These are phyloP conservation scores for Cygnus buccinator DNA, from an alignment of 2,113 vertebrate genomes.

Conservation along the genomic window DNA sequence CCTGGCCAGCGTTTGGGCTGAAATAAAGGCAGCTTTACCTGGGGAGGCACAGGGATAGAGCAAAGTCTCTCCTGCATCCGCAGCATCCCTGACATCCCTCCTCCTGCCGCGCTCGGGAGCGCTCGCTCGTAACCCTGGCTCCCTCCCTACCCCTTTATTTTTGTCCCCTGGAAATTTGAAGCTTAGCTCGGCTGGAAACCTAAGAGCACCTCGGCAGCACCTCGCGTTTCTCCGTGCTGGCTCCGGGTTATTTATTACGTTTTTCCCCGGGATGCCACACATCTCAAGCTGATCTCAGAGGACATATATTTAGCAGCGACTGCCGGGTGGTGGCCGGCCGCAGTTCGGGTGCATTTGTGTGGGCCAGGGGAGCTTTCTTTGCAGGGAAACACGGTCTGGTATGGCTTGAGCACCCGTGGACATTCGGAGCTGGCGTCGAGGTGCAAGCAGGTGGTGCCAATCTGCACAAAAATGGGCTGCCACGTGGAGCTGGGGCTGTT, in stretches of 20 bases:
- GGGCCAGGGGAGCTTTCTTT: neutral
- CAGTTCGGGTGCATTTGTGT: neutral
- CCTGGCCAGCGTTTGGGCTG: neutral
- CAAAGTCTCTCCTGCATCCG: neutral
- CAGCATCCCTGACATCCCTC: accelerated
- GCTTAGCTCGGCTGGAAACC: neutral
- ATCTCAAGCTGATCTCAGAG: neutral
- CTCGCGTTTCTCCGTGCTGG: neutral
- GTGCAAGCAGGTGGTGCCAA: neutral
- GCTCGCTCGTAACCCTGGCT: accelerated
- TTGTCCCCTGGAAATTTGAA: neutral
- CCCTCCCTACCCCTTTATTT: neutral
- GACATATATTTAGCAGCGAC: neutral
- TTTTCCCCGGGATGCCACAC: neutral
- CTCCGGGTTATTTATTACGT: neutral
- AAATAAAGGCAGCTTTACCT: neutral
- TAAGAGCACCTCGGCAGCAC: accelerated
- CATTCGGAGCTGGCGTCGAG: neutral
- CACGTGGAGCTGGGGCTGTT: neutral
- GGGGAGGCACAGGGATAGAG: neutral
- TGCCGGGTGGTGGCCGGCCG: neutral
- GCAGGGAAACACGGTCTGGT: neutral
- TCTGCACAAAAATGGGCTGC: neutral
- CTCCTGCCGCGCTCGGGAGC: accelerated
- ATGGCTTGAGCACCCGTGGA: neutral